Conservation (phyloP, 2,888 invertebrate genomes). For the Drosophila emarginata region DNA sequence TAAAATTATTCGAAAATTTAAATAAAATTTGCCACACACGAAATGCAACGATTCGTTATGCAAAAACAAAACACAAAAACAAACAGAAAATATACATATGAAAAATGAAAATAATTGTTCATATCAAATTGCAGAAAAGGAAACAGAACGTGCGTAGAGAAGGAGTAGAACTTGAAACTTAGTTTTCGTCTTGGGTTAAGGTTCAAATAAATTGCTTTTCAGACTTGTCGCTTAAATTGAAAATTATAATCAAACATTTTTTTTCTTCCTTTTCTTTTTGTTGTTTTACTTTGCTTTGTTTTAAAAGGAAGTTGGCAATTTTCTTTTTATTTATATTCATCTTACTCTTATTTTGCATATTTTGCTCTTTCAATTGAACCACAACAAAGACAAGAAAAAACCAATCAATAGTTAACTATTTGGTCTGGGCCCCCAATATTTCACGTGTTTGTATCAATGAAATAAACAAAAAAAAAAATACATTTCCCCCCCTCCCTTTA, state of each 20-base stretch:
- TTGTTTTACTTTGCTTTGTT: neutral
- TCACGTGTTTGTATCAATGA: constrained; percentile 71
- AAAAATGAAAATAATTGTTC: constrained; percentile 29
- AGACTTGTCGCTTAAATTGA: constrained; percentile 67
- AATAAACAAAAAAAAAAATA: constrained; percentile 5
- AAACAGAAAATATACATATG: constrained; percentile 13
- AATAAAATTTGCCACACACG: constrained; percentile 40
- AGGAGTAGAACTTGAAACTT: neutral
- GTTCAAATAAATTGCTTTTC: constrained; percentile 70
- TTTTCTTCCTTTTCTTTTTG: neutral
- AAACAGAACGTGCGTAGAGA: constrained; percentile 28
- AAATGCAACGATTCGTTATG: constrained; percentile 38
- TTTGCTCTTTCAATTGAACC: constrained; percentile 61
- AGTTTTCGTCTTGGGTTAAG: constrained; percentile 44
- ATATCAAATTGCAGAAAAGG: constrained; percentile 23
- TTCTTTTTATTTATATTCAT: constrained; percentile 5
- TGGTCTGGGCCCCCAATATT: constrained; percentile 58
- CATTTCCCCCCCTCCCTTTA: constrained; percentile 23
- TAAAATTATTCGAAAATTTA: constrained; percentile 33
- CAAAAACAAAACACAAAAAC: constrained; percentile 4
- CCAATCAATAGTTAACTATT: constrained; percentile 60
- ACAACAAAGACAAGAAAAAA: constrained; percentile 48
- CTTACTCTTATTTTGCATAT: constrained; percentile 29
- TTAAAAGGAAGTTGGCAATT: constrained; percentile 26
- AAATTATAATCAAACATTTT: constrained; percentile 46